Evolutionary conservation across 1,140 invertebrate species (phyloP), one percentile per base, ranked within the genome.

Genomic region (Lineus longissimus): DNA sequence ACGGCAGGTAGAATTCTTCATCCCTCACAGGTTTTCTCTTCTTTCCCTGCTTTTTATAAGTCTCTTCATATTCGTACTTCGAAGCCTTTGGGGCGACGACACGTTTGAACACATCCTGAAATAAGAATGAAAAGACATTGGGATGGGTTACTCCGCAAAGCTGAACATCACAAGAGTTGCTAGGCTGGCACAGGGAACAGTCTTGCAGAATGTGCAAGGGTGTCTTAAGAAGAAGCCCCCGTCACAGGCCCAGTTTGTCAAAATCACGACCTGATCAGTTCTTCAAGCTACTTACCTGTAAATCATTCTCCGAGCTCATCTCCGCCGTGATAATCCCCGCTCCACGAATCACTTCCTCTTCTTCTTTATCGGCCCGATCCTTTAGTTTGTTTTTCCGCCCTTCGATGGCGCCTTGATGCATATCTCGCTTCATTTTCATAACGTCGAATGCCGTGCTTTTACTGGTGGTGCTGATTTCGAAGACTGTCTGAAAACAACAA

Each of bases 381-480:
- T 65, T 33, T 11, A 57, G 63, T 22, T 63, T 54, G 7, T 22
- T 58, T 22, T 59, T 68, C 22, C 25, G 58, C 11, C 62, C n/a
- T 9, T 23, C 47, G 11, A 79, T 73, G 15, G 72, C 66, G 4
- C 60, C 59, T 9, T 70, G 70, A 70, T 85, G 80, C 1, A 68
- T 59, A 25, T 74, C 73, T 57, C 86, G 70, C 68, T 86, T 86
- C n/a, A 70, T 66, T 62, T 83, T 79, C 86, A 87, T 87, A 6
- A 87, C 74, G 11, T 68, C 66, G 61, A 80, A 79, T 9, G 74
- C 76, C 43, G 70, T 62, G 0, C 89, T 91, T 66, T 92, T 92
- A 60, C 88, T 87, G 62, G 90, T 92, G 6, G 87, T 85, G 61
- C 91, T 90, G 29, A 97, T 85, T 83, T 98, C 95, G 83, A 98